These are phyloP conservation scores for Planiliza haematocheilus DNA, from an alignment of 2,113 vertebrate genomes.

Conservation along the genomic window DNA sequence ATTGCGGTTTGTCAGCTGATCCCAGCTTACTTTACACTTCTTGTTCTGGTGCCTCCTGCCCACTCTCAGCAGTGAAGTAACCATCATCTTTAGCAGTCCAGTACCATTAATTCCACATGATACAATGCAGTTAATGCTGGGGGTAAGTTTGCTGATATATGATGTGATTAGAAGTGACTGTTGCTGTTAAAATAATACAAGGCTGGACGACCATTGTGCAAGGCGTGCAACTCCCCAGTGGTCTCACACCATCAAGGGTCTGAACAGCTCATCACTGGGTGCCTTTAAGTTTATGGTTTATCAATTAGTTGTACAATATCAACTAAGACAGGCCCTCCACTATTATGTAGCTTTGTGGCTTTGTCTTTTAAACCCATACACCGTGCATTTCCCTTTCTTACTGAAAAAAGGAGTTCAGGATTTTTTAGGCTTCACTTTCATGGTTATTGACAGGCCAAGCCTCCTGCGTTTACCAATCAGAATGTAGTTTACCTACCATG, in stretches of 20 bases:
- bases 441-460: slow-evolving; percentile 35
- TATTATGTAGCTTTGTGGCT: too few species aligned
- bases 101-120: not conserved
- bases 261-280: too few species aligned
- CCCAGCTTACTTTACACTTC: slow-evolving; percentile 47
- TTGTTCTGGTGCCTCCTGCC: not conserved
- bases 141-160: not conserved
- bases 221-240: not conserved
- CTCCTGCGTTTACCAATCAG: slow-evolving; percentile 39
- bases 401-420: slow-evolving; percentile 2
- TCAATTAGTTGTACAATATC: not conserved
- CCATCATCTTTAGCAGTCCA: slow-evolving; percentile 3
- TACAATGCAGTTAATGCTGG: not conserved
- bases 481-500: slow-evolving; percentile 18
- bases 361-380: too few species aligned
- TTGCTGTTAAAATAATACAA: not conserved
- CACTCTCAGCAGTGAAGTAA: slow-evolving; percentile 15
- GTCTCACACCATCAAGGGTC: too few species aligned
- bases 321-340: not conserved
- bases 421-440: not conserved
- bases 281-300: too few species aligned
- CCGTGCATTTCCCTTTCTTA: too few species aligned
- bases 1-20: slow-evolving; percentile 72
- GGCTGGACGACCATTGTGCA: not conserved
- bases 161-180: not conserved